Conservation (phyloP, 1,140 invertebrate genomes). For the Bemisia tabaci region DNA sequence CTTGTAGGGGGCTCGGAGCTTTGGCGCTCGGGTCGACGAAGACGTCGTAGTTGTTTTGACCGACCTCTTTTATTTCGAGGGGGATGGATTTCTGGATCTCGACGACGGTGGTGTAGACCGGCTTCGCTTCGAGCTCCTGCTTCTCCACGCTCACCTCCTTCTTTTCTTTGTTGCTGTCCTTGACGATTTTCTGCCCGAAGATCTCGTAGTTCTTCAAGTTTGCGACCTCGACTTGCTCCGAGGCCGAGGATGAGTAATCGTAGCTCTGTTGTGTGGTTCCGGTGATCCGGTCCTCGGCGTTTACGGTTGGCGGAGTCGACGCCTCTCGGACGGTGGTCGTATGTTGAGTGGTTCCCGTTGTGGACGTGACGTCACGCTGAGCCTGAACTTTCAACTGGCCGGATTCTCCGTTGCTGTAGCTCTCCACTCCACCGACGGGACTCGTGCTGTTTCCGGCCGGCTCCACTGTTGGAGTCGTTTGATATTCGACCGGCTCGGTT, state of each 20-base stretch:
- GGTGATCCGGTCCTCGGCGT: background rate
- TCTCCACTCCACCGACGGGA: background rate
- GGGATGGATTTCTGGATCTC: slow-evolving; percentile 8
- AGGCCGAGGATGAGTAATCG: background rate
- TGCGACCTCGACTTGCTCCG: background rate
- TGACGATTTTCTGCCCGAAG: background rate
- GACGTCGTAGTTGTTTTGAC: background rate
- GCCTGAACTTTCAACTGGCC: background rate
- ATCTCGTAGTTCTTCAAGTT: background rate
- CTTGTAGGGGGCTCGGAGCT: background rate
- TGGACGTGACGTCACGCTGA: background rate
- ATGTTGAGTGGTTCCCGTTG: background rate
- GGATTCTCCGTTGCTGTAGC: background rate
- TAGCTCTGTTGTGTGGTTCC: background rate
- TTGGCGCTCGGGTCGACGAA: background rate
- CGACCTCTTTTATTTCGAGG: background rate
- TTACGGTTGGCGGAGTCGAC: background rate
- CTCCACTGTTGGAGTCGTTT: background rate
- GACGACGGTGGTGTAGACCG: slow-evolving; percentile 4
- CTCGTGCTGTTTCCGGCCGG: background rate
- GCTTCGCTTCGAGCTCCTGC: slow-evolving; percentile 3
- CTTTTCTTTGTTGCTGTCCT: background rate
- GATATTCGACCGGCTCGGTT: background rate
- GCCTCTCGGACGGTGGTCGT: background rate
- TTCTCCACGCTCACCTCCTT: background rate